A percentile compares a stretch with the other conserved stretches of the same genome.
These are phyloP conservation scores for Nymphicus hollandicus DNA, from an alignment of 2,113 vertebrate species.

Conservation along the genomic window DNA sequence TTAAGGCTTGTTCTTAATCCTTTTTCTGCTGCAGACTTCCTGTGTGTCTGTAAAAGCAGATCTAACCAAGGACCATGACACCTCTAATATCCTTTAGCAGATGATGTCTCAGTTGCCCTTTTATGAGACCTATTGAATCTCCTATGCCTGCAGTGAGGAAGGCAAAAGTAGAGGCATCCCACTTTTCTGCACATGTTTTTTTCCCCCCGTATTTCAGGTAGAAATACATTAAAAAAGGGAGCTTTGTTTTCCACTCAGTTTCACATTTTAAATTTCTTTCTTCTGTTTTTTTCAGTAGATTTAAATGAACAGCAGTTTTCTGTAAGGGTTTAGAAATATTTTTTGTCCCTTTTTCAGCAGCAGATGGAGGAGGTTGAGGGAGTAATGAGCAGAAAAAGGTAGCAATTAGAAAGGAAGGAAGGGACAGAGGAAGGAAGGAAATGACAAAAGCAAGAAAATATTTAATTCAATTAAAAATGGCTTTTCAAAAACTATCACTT, in stretches of 20 bases:
- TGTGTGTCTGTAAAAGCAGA: constrained; percentile 8
- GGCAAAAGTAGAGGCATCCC: neutral
- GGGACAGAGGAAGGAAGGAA: neutral
- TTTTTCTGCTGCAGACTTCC: constrained; percentile 27
- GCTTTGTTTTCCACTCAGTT: neutral
- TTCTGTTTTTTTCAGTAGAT: neutral
- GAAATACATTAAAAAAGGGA: neutral
- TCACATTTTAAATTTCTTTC: neutral
- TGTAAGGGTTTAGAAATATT: neutral
- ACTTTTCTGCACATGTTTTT: neutral
- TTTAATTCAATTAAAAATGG: neutral
- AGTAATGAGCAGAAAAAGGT: neutral
- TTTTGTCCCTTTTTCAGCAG: neutral
- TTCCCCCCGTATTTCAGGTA: neutral
- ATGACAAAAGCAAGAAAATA: neutral
- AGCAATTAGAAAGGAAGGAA: neutral
- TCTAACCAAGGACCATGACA: neutral
- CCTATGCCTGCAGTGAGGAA: neutral
- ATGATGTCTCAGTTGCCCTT: neutral
- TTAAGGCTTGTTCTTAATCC: constrained; percentile 15
- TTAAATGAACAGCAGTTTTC: neutral
- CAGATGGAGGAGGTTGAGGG: neutral
- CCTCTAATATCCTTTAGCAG: neutral
- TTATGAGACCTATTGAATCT: neutral
- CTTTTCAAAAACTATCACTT: neutral